Evolutionary conservation across 1,140 invertebrate species (phyloP).

Genomic region (Drosophila triauraria): DNA sequence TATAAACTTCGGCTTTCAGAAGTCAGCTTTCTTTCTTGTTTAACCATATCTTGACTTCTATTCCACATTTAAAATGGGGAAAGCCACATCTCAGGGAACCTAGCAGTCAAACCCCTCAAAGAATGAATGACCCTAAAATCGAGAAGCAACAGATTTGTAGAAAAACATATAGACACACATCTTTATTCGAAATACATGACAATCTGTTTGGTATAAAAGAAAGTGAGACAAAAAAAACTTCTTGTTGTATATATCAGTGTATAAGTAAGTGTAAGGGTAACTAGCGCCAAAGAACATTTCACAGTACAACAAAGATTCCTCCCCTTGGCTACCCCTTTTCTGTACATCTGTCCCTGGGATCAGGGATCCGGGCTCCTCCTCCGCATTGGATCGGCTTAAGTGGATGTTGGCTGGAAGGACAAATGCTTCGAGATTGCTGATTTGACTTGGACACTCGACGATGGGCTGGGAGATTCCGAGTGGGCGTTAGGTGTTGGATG

Average conservation of each 20-base stretch:
- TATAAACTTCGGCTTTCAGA: too few relatives aligned
- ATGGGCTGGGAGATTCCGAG: constrained; percentile 28
- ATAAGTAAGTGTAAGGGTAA: constrained; percentile 49
- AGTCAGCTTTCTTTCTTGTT: too few relatives aligned
- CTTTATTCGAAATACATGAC: constrained; percentile 75
- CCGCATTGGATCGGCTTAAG: constrained; percentile 14
- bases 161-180: constrained; percentile 70
- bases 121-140: not conserved
- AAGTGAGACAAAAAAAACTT: constrained; percentile 55
- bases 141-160: constrained; percentile 23
- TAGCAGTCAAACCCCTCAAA: not conserved
- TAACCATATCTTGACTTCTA: too few relatives aligned
- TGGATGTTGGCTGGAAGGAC: constrained; percentile 22
- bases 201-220: constrained; percentile 67
- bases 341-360: constrained; percentile 14
- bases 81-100: not conserved
- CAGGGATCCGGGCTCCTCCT: constrained; percentile 8
- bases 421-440: constrained; percentile 57
- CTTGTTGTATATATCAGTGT: constrained; percentile 33
- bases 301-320: constrained; percentile 68
- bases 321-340: constrained; percentile 20
- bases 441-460: constrained; percentile 40
- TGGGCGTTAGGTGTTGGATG: constrained; percentile 14
- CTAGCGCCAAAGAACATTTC: constrained; percentile 53
- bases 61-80: too few relatives aligned